Evolutionary conservation across 1,140 invertebrate genomes (phyloP), one percentile per base, ranked within the genome.

Genomic region (Heterodera carotae): DNA sequence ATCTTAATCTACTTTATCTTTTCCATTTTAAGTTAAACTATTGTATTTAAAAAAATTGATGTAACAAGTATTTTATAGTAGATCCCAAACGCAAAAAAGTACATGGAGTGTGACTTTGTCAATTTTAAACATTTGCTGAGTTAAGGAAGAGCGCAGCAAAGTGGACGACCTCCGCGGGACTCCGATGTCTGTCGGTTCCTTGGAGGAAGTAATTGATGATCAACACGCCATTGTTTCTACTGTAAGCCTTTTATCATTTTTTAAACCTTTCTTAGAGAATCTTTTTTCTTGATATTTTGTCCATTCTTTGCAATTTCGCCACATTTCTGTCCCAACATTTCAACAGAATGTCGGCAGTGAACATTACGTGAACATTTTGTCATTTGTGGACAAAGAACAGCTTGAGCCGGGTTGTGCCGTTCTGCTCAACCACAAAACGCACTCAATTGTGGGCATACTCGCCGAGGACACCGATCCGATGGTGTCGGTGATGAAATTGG

Each of bases 401-500:
- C 89, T 99, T 25, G 97, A 99, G 89, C 97, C 97, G 75, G 97
- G 97, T 3, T 99, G 97, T 89, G 97, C 97, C 25, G 97, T 99
- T 25, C 89, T 99, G 0, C 90, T 99, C 0, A 99, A 99, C 89
- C 97, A 99, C 89, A 99, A 99, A 90, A 92, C 92, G 8, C 97
- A 99, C 91, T 96, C 97, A 78, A 96, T 99, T 56, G 96, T 99
- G 62, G 97, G 97, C 80, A 97, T 99, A 0, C 89, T 99, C 33
- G 93, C 94, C 53, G 97, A 99, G 90, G 97, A 99, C 87, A 98
- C 96, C n/a, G 97, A 99, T 90, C 97, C 97, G 22, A 99, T 99
- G 97, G 97, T 99, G 1, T 99, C 96, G 39, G 97, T 99, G 0
- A 99, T 99, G 97, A 99, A 99, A 89, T 88, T 99, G 53, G 97